Conservation (phyloP, 2,797 vertebrate species). For the Podarcis lilfordi region DNA sequence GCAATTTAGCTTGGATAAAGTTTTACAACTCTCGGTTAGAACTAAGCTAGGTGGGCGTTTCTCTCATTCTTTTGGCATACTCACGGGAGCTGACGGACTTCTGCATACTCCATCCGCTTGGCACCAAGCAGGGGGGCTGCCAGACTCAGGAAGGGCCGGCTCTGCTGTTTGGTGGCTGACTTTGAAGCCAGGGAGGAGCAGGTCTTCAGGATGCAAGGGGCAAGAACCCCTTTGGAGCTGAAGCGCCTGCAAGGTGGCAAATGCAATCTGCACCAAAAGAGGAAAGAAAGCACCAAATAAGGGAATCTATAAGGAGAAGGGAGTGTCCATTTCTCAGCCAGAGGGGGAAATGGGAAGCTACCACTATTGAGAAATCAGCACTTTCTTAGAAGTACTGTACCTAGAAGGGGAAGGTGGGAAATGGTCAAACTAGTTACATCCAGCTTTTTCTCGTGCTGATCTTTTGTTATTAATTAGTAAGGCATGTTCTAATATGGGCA, state of each 20-base stretch:
- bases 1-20: background rate
- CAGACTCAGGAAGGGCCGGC: conserved; percentile 78
- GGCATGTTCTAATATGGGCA: too few species aligned
- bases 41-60: too few species aligned
- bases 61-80: conserved; percentile 12
- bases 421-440: background rate
- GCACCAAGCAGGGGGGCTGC: conserved; percentile 64
- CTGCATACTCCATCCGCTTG: conserved; percentile 78
- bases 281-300: background rate
- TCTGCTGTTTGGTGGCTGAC: conserved; percentile 35
- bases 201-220: conserved; percentile 42
- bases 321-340: background rate
- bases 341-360: background rate
- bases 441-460: too few species aligned
- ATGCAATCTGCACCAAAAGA: background rate
- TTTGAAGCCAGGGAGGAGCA: conserved; percentile 28
- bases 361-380: background rate
- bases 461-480: background rate
- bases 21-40: background rate
- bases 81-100: conserved; percentile 77
- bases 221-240: conserved; percentile 65
- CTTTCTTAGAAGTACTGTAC: too few species aligned
- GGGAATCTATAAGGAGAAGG: background rate
- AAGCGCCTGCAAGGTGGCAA: conserved; percentile 61
- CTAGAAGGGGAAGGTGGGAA: background rate